Evolutionary conservation across 2,888 invertebrate genomes (phyloP).

Genomic region (Osmoderma eremita): DNA sequence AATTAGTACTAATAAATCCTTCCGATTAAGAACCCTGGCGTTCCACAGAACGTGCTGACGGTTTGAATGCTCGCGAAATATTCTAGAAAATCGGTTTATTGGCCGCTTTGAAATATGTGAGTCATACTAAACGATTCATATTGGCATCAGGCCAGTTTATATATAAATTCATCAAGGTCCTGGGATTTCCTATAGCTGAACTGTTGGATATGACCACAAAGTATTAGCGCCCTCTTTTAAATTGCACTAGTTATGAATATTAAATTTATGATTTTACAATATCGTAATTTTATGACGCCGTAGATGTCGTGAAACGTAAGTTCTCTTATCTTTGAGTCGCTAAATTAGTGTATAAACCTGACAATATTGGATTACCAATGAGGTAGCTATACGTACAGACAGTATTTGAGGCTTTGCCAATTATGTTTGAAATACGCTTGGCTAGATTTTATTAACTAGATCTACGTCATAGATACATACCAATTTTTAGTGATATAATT

Average conservation of each 20-base stretch:
- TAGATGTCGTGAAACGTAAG: conserved; percentile 2
- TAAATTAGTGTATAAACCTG: conserved; percentile 3
- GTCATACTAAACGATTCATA: conserved; percentile 46
- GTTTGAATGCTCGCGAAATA: conserved; percentile 33
- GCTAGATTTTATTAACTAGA: too few relatives aligned
- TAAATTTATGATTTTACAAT: not conserved
- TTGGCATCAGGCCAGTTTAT: conserved; percentile 47
- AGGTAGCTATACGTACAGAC: not conserved
- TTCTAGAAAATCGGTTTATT: conserved; percentile 46
- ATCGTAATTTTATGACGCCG: not conserved
- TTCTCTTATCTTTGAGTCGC: conserved; percentile 7
- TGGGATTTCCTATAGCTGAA: conserved; percentile 31
- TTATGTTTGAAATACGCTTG: not conserved
- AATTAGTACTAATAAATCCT: conserved; percentile 12
- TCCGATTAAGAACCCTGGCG: not conserved
- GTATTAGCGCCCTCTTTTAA: conserved; percentile 18
- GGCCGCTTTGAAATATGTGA: conserved; percentile 46
- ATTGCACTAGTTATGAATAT: not conserved
- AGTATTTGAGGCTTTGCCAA: conserved; percentile 2
- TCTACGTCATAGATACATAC: too few relatives aligned
- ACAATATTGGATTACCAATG: conserved; percentile 16
- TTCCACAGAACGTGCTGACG: conserved; percentile 13
- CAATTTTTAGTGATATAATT: too few relatives aligned
- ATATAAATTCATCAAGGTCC: conserved; percentile 44
- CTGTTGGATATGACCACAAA: not conserved